Evolutionary conservation across 2,797 vertebrate species (phyloP), one percentile per base, ranked within the genome.

Genomic region (Novumbra hubbsi): DNA sequence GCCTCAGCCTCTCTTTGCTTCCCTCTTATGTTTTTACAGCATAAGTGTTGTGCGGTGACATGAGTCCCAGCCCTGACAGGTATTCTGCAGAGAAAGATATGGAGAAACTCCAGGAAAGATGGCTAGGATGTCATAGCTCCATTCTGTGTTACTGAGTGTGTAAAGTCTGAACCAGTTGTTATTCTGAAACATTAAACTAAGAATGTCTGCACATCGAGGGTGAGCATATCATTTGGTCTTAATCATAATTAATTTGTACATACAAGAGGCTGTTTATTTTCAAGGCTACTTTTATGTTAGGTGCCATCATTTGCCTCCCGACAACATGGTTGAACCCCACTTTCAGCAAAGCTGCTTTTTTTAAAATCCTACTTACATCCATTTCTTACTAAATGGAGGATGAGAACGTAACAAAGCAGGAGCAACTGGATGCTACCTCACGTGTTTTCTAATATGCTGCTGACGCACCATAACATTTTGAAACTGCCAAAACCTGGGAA

Each of bases 1-100:
- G 72, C 66, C 72, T 77, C 57, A 71, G 76, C 76, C 74, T 28
- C 72, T 80, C n/a, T 69, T 80, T 84, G 27, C 74, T 45, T 88
- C 87, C 90, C 89, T 88, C 87, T 85, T 27, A 14, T 15, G 16
- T n/a, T 63, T 28, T 63, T 17, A 24, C 60, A 17, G 19, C 15
- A 19, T 1, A 7, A 38, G 34, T 38, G 34, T 24, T 5, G 15
- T 27, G 16, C 48, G 41, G 19, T 45, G 67, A 82, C 87, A 76
- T 73, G 81, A 88, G 81, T 79, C 80, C 73, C 80, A 72, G 69
- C 19, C 78, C 76, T 80, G 77, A 72, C 45, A 63, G 34, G 34
- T 38, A 38, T 38, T 83, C 80, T 78, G 70, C 81, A 75, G 79
- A 72, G 52, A 21, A 19, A 71, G 67, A 78, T 66, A 76, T 75